A percentile compares a stretch with the other conserved stretches of the same genome.
phyloP scores from a whole-genome alignment of 2,888 invertebrate genomes.

The Argyresthia goedartella region DNA sequence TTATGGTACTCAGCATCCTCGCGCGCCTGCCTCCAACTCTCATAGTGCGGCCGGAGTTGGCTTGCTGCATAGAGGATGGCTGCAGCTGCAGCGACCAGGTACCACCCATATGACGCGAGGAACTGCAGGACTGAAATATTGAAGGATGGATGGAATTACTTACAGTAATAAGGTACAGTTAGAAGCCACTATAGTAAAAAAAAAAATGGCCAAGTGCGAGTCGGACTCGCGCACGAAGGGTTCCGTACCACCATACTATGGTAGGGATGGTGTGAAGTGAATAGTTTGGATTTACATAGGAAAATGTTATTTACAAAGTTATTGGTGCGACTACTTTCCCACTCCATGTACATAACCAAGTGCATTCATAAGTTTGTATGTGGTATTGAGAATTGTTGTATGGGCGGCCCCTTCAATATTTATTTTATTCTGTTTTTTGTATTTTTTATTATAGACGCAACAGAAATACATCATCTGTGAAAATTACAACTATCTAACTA shows the following conservation, averaged over 20 bases:
- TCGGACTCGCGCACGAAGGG: too few species aligned
- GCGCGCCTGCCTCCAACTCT: slow-evolving; percentile 29
- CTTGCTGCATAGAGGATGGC: slow-evolving; percentile 16
- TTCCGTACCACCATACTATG: too few species aligned
- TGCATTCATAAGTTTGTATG: background rate
- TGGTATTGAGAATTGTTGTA: background rate
- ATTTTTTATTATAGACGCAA: too few species aligned
- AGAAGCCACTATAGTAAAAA: background rate
- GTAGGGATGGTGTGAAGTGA: too few species aligned
- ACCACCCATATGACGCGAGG: slow-evolving; percentile 44
- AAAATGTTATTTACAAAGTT: too few species aligned
- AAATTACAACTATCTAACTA: too few species aligned
- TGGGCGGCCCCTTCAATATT: background rate
- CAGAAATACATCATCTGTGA: too few species aligned
- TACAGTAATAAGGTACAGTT: background rate
- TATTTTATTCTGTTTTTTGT: too few species aligned
- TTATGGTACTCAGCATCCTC: slow-evolving; percentile 52
- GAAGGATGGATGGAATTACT: background rate
- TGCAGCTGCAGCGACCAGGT: slow-evolving; percentile 23
- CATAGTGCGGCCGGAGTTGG: slow-evolving; percentile 21
- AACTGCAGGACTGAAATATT: slow-evolving; percentile 30
- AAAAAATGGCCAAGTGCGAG: background rate
- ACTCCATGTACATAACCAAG: too few species aligned
- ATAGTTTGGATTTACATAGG: too few species aligned
- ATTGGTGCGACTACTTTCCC: too few species aligned